Evolutionary conservation across 2,797 vertebrate genomes (phyloP), one percentile per base, ranked within the genome.

Genomic region (Bucorvus abyssinicus): DNA sequence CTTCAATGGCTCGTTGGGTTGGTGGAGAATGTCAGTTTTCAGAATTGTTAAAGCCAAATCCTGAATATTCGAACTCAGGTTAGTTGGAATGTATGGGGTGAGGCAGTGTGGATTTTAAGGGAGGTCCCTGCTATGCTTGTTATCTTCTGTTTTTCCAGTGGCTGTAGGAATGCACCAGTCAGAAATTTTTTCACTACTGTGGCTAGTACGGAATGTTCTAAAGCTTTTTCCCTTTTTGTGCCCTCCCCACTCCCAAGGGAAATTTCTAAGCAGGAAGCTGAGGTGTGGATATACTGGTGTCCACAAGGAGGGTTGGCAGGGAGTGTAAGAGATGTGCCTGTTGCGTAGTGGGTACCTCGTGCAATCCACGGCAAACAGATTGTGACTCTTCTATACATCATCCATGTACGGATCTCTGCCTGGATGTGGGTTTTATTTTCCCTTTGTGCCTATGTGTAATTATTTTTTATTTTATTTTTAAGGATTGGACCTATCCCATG

Each of bases 401-500:
- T 29, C 8, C 38, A 13, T 1, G 1, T 63, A 3, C 47, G 83
- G 9, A 30, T 49, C 55, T 87, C 60, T 75, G 38, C 24, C 49
- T 75, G 57, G 45, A 36, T 60, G 27, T 70, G 14, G 27, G 49
- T 20, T 52, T 55, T 14, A 64, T 74, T 70, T 82, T 34, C 36
- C n/a, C 24, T 80, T 23, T 60, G 3, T 80, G 7, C 57, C 8
- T 64, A 36, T 27, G 24, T 82, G 10, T 94, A 94, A 95, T 80
- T 68, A 2, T 90, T 75, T 89, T 79, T 89, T 83, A 12, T 84
- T 80, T 89, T 57, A 8, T 91, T 96, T 96, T 87, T 24, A 97
- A 99, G 99, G 99, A 99, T 96, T 99, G 99, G 99, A 99, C 98
- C 79, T 99, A 99, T 97, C 99, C 99, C 71, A 99, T 99, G 99